Evolutionary conservation across 2,797 vertebrate species (phyloP).

Genomic region (Antrozous pallidus): DNA sequence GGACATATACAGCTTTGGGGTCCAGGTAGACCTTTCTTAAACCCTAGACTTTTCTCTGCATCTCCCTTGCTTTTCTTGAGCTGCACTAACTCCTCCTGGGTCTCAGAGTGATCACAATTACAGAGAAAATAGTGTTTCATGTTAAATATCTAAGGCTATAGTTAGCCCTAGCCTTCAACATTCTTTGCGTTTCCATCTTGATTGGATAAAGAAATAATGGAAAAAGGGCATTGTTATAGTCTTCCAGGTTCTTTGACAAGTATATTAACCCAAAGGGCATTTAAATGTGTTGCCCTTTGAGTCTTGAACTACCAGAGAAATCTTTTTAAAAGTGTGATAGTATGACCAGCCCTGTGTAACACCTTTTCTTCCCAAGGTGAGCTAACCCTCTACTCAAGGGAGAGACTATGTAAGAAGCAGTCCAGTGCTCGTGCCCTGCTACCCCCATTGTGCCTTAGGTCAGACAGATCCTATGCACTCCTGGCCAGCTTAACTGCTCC

Average conservation of each 20-base stretch:
- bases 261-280: not conserved
- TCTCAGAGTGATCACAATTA: not conserved
- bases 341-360: not conserved
- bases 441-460: not conserved
- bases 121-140: not conserved
- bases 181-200: not conserved
- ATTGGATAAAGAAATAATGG: not conserved
- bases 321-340: not conserved
- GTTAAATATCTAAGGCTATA: not conserved
- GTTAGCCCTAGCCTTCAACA: not conserved
- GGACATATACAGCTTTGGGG: too few relatives aligned
- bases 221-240: not conserved
- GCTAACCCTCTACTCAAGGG: not conserved
- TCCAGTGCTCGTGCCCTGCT: rapidly evolving
- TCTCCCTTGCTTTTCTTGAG: not conserved
- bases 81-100: not conserved
- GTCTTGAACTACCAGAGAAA: not conserved
- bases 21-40: not conserved
- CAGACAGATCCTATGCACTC: not conserved
- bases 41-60: not conserved
- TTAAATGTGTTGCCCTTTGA: not conserved
- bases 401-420: not conserved
- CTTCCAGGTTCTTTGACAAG: not conserved
- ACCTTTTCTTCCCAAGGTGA: not conserved
- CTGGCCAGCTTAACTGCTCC: not conserved